Evolutionary conservation across 1,140 invertebrate genomes (phyloP).

Genomic region (Drosophila busckii): DNA sequence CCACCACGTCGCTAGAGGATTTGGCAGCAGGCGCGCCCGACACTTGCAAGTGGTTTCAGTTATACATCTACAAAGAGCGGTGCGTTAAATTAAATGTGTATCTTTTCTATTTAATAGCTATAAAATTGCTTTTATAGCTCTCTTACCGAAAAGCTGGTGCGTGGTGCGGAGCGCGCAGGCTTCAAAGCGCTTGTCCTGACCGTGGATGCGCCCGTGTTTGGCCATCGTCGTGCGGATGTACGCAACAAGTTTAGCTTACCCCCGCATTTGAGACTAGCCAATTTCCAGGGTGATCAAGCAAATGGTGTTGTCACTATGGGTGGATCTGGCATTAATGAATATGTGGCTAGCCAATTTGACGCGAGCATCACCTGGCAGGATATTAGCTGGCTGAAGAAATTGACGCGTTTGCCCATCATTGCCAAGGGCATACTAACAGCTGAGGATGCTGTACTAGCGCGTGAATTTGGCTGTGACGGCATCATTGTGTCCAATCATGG

Average conservation of each 20-base stretch:
- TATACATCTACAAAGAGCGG: conserved; percentile 89
- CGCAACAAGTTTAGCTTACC: conserved; percentile 92
- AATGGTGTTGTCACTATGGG: conserved; percentile 80
- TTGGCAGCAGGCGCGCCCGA: conserved; percentile 87
- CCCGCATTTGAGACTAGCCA: conserved; percentile 85
- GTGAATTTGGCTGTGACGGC: conserved; percentile 86
- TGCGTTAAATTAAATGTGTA: conserved; percentile 3
- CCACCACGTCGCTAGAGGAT: conserved; percentile 94
- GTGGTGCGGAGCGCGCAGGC: conserved; percentile 88
- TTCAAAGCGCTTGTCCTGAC: conserved; percentile 94
- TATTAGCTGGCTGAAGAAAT: conserved; percentile 89
- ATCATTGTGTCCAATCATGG: conserved; percentile 96
- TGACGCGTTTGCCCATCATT: conserved; percentile 90
- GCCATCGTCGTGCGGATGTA: conserved; percentile 87
- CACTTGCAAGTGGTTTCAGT: conserved; percentile 92
- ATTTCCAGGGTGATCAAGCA: conserved; percentile 84
- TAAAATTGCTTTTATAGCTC: conserved; percentile 81
- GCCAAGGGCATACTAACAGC: conserved; percentile 93
- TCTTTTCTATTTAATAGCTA: rapidly evolving
- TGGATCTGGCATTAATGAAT: conserved; percentile 87
- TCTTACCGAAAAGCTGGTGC: conserved; percentile 86
- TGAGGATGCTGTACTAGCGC: conserved; percentile 90
- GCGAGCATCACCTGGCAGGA: conserved; percentile 90
- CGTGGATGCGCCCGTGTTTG: conserved; percentile 93
- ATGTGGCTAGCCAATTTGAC: conserved; percentile 88